Conservation (phyloP, 2,113 vertebrate genomes). For the Atractosteus spatula region DNA sequence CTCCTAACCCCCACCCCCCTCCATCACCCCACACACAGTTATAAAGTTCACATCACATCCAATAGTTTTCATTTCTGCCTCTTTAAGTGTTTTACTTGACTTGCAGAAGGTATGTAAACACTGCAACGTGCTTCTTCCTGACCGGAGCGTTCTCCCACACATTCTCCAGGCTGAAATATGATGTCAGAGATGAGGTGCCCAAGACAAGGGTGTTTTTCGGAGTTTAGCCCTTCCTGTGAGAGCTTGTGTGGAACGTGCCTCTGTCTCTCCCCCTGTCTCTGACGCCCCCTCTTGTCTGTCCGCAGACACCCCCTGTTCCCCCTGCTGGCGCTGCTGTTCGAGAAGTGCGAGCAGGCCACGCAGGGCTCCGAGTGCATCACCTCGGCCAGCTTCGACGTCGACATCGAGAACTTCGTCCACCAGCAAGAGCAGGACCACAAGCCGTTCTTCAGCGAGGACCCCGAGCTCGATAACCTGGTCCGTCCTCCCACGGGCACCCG, state of each 20-base stretch:
- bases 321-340: conserved; percentile 90
- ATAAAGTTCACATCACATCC: no score
- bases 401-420: conserved; percentile 97
- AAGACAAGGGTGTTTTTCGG: no score
- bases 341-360: conserved; percentile 97
- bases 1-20: no score
- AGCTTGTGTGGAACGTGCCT: not conserved
- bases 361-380: conserved; percentile 99
- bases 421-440: conserved; percentile 98
- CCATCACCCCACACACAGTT: no score
- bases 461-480: conserved; percentile 97
- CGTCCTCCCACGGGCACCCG: conserved; percentile 10
- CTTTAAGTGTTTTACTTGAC: no score
- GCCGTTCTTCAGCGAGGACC: conserved; percentile 97
- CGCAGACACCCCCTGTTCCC: conserved; percentile 92
- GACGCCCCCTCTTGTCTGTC: not conserved
- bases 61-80: no score
- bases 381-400: conserved; percentile 95
- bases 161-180: no score
- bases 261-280: not conserved
- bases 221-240: not conserved
- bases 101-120: no score
- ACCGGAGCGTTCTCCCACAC: no score
- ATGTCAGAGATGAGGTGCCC: no score
- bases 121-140: no score